Evolutionary conservation across 1,140 invertebrate species (phyloP), one percentile per base, ranked within the genome.

Genomic region (Pseudomyrmex flavicornis): DNA sequence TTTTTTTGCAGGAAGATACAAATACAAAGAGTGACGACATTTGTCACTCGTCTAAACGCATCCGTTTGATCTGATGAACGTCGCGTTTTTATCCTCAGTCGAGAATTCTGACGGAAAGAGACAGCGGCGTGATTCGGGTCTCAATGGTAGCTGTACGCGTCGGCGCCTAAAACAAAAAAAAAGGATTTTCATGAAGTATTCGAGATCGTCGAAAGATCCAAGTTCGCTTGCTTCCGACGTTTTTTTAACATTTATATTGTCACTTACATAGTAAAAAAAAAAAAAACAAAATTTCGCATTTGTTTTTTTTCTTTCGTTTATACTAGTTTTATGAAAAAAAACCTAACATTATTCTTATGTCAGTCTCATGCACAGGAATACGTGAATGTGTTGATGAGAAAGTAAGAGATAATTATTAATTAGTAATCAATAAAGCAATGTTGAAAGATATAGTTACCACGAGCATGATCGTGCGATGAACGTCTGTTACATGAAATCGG

Each of bases 41-140:
- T 8, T 52, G 20, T 69, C 20, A 22, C 15, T 70, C 22, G 22
- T 26, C 50, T 72, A 80, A 9, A 80, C 46, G 44, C 66, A 59
- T 72, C 65, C 26, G 46, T 80, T 80, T 44, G 76, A 80, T 12
- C 44, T 48, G 54, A 20, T 56, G 15, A 70, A 72, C 44, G 22
- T 80, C 66, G 66, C 17, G 46, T 72, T 72, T 22, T 72, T 22
- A 44, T 72, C n/a, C 52, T 91, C 83, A 93, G 72, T 91, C 91
- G 54, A 93, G 87, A 66, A 93, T 85, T 90, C 85, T 93, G 61
- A 93, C 85, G 10, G 93, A 93, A 56, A 93, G 84, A 62, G 91
- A 92, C 69, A 92, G 84, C 48, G 92, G 92, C 82, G 92, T 93
- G 20, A 92, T 87, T 83, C 92, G 89, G 72, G 91, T 93, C 88